phyloP scores from a whole-genome alignment of 2,888 invertebrate genomes.

The Lasioglossum calceatum region DNA sequence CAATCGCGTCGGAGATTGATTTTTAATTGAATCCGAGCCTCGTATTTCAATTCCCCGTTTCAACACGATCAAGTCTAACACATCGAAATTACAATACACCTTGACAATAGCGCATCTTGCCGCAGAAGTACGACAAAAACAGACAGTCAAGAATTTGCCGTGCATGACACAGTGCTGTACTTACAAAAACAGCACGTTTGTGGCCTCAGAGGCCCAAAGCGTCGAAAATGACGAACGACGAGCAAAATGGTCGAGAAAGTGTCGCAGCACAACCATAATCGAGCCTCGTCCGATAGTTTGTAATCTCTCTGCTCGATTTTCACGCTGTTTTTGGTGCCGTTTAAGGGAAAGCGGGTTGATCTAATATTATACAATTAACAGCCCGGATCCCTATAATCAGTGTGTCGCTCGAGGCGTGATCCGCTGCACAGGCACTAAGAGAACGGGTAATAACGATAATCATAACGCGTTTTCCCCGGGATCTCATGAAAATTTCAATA shows the following conservation, averaged over 20 bases:
- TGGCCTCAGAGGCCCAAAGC: not conserved
- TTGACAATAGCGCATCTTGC: no score
- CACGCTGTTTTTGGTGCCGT: not conserved
- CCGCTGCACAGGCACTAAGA: not conserved
- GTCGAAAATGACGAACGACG: not conserved
- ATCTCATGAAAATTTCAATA: slow-evolving; percentile 49
- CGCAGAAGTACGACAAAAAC: not conserved
- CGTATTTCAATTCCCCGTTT: not conserved
- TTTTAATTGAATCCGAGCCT: slow-evolving; percentile 47
- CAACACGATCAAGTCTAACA: not conserved
- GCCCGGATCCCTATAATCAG: slow-evolving; percentile 29
- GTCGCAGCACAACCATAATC: not conserved
- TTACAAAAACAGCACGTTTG: not conserved
- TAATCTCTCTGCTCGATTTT: not conserved
- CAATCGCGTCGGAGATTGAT: slow-evolving; percentile 41
- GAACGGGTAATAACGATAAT: slow-evolving; percentile 47
- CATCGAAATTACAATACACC: no score
- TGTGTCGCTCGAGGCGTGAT: slow-evolving; percentile 12
- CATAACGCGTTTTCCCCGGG: slow-evolving; percentile 5
- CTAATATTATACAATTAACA: slow-evolving; percentile 21
- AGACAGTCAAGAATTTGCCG: not conserved
- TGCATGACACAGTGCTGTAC: not conserved
- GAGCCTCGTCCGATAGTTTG: not conserved
- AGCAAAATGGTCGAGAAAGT: not conserved
- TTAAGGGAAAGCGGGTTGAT: slow-evolving; percentile 11